Conservation (phyloP, 2,888 invertebrate genomes). For the Asteroscopus sphinx region DNA sequence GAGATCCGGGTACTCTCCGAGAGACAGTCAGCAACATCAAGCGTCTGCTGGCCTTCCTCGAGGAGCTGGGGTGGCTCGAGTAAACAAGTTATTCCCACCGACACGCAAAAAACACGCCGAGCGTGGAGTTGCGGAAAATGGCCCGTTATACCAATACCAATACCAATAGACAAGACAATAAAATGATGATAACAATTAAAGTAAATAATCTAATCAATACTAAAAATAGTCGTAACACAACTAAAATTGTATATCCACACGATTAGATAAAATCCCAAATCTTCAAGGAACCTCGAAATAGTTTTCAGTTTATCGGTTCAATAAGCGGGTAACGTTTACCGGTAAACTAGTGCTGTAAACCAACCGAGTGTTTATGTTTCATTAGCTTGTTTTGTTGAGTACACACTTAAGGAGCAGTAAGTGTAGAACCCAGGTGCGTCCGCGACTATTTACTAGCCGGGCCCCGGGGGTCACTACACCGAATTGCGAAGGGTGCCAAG, state of each 20-base stretch:
- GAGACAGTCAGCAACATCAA: too few relatives aligned
- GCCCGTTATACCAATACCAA: too few relatives aligned
- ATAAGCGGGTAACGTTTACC: constrained; percentile 32
- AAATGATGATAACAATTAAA: too few relatives aligned
- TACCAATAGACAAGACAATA: too few relatives aligned
- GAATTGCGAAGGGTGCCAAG: constrained; percentile 76
- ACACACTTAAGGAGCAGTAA: constrained; percentile 59
- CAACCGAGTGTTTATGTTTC: constrained; percentile 58
- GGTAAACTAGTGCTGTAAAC: constrained; percentile 36
- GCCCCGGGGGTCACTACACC: constrained; percentile 81
- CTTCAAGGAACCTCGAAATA: constrained; percentile 1
- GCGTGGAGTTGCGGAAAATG: too few relatives aligned
- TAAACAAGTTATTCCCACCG: too few relatives aligned
- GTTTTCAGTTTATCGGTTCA: constrained; percentile 5
- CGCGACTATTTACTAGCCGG: constrained; percentile 72
- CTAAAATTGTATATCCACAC: background rate
- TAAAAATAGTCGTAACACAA: background rate
- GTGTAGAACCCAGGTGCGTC: constrained; percentile 80
- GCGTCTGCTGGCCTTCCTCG: too few relatives aligned
- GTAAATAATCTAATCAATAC: too few relatives aligned
- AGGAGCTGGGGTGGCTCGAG: too few relatives aligned
- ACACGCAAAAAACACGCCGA: too few relatives aligned
- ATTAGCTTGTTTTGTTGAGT: constrained; percentile 59
- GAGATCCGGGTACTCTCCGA: too few relatives aligned
- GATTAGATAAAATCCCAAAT: background rate